phyloP scores from a whole-genome alignment of 2,888 invertebrate species.

The Calliscelio sp. region DNA sequence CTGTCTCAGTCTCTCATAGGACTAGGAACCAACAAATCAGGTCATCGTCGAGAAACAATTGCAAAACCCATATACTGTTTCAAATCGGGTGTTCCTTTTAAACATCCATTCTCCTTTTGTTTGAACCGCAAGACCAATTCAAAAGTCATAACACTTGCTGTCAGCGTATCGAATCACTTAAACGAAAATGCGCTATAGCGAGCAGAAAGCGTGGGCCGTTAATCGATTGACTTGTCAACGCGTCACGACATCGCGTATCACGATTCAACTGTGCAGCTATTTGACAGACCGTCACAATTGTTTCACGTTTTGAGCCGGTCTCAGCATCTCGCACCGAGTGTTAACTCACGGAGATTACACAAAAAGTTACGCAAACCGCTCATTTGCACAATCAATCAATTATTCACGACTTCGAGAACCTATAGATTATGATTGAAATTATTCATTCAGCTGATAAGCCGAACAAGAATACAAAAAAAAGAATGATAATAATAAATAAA shows the following conservation, averaged over 20 bases:
- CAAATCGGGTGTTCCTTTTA: too few species aligned
- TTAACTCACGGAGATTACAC: slow-evolving; percentile 8
- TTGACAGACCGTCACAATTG: slow-evolving; percentile 61
- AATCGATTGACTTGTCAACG: slow-evolving; percentile 73
- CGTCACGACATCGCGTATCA: slow-evolving; percentile 66
- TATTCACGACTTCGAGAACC: not conserved
- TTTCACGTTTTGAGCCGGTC: too few species aligned
- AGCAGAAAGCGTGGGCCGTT: slow-evolving; percentile 64
- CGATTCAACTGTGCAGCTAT: slow-evolving; percentile 47
- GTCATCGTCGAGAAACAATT: too few species aligned
- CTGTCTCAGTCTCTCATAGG: too few species aligned
- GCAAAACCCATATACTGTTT: too few species aligned
- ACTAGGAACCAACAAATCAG: too few species aligned
- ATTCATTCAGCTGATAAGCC: not conserved
- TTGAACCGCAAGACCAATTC: slow-evolving; percentile 22
- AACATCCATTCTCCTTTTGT: not conserved
- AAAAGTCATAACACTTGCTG: slow-evolving; percentile 57
- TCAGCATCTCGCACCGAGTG: not conserved
- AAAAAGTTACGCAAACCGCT: slow-evolving; percentile 30
- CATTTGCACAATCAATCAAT: not conserved
- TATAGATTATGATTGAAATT: slow-evolving; percentile 4
- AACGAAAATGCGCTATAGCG: slow-evolving; percentile 53
- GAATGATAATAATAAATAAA: too few species aligned
- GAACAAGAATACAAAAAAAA: too few species aligned
- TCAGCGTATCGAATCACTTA: slow-evolving; percentile 51